Evolutionary conservation across 2,113 vertebrate species (phyloP), one percentile per base, ranked within the genome.

Genomic region (Carassius carassius): DNA sequence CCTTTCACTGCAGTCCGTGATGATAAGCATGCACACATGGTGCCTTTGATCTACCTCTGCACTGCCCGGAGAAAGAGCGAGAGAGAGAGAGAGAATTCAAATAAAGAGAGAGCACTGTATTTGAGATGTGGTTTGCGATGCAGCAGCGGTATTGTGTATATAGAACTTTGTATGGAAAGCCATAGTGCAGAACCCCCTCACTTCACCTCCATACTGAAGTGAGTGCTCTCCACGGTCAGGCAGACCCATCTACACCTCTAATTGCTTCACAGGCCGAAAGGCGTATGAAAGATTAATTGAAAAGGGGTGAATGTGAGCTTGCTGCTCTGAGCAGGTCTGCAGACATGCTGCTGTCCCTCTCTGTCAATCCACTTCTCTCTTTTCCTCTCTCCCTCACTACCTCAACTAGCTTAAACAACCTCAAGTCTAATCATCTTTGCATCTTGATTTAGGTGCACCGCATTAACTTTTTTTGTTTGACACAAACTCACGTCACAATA

Each of bases 261-360:
- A 86, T 85, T 84, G 84, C 87, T 87, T 81, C 74, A 80, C 25
- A 80, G 70, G 78, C 85, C 81, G 63, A 86, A 82, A 87, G 77
- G 44, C 47, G 3, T 84, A 81, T 86, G 84, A 90, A 89, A 90
- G 86, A 85, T 87, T 84, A 82, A 87, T 85, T 89, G 86, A 85
- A 79, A 81, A 63, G 49, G 44, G 80, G 67, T 84, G 54, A 81
- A 65, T 51, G 58, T 14, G 56, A 69, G 81, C 5, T 25, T 25
- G 35, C 77, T 60, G 78, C 37, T 65, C 58, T 1, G 56, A 51
- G 32, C 10, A 80, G 5, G 76, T 81, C 62, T 81, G 82, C 44
- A 41, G 85, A 79, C 72, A 81, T 49, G 29, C 77, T 51, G 13
- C 84, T 82, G 63, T 83, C 81, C 77, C 25, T 25, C 47, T 82